Evolutionary conservation across 2,888 invertebrate genomes (phyloP), one percentile per base, ranked within the genome.

Genomic region (Cordilura impudica): DNA sequence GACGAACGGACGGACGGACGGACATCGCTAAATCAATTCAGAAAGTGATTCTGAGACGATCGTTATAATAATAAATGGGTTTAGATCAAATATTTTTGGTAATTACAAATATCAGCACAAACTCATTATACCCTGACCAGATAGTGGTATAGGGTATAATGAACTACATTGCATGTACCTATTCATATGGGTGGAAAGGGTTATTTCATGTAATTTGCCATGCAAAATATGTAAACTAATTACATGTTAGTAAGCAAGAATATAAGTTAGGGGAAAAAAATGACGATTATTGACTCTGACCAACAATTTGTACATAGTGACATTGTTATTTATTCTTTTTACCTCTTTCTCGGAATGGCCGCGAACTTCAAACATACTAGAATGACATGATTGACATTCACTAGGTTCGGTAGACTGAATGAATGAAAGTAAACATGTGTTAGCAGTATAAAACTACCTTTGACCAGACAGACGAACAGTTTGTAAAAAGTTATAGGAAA

Each of bases 311-410:
- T 26, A 47, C 23, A 7, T 16, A 4, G 10, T 18, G 14, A 35
- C 39, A n/a, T 14, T 19, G 26, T 18, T 56, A 35, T 4, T 19
- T 19, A 19, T 26, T 2, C 39, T 45, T 63, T 35, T 58, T 23
- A 31, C 8, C 18, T 31, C 45, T 47, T 56, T 58, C 12, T 49
- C 45, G 18, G 61, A 56, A 61, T 72, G 82, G 81, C 83, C 82
- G 70, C 81, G 78, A 82, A 83, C 81, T 83, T 83, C 73, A 80
- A 67, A 60, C 65, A 51, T 71, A 43, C 63, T 31, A 1, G 7
- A 60, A 73, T 60, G 53, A 53, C 67, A 69, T 71, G 82, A 65
- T 70, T 66, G 70, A 71, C 75, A 71, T 63, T 71, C 35, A 45
- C 61, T 29, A 49, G 49, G 69, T 53, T 53, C 21, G 14, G 23